Evolutionary conservation across 1,140 invertebrate species (phyloP), one percentile per base, ranked within the genome.

Genomic region (Caerostris darwini): DNA sequence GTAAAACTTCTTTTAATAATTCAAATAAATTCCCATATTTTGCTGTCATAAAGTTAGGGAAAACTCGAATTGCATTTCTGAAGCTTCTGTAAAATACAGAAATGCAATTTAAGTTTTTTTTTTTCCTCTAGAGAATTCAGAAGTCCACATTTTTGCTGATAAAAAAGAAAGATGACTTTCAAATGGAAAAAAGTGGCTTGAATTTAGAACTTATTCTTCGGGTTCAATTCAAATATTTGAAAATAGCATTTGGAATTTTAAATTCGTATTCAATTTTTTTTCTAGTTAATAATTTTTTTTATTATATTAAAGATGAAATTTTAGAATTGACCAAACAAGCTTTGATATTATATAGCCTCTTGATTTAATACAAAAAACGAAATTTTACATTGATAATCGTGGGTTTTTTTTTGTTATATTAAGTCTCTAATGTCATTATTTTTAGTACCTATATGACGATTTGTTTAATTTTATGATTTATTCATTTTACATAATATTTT

Each of bases 81-180:
- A 7, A 50, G 69, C 8, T 53, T 77, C 12, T 12, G 10, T 50
- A 34, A 34, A 77, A 77, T 34, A 53, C 69, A 77, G 50, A 77
- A 77, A 77, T 77, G 69, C 69, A 77, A 77, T 77, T 77, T 53
- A 77, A 77, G 69, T 77, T 77, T 77, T 50, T 12, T 34, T 77
- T n/a, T n/a, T n/a, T n/a, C n/a, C 69, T 77, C 69, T 77, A 77
- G 69, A 77, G 69, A 77, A 77, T 77, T 77, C 50, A 34, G 50
- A 71, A 77, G 69, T 77, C 69, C 4, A 34, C 69, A 3, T 6
- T 77, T 34, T 77, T 77, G 34, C 34, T 19, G 69, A 77, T 12
- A 77, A 34, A 77, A 77, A 34, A 50, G 7, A 71, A 50, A 77
- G 5, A 69, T 69, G 67, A 19, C 17, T 69, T 69, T 77, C 3